A percentile compares a stretch with the other conserved stretches of the same genome.
These are phyloP conservation scores for Bruchidius siliquastri DNA, from an alignment of 2,888 invertebrate genomes.

Conservation along the genomic window DNA sequence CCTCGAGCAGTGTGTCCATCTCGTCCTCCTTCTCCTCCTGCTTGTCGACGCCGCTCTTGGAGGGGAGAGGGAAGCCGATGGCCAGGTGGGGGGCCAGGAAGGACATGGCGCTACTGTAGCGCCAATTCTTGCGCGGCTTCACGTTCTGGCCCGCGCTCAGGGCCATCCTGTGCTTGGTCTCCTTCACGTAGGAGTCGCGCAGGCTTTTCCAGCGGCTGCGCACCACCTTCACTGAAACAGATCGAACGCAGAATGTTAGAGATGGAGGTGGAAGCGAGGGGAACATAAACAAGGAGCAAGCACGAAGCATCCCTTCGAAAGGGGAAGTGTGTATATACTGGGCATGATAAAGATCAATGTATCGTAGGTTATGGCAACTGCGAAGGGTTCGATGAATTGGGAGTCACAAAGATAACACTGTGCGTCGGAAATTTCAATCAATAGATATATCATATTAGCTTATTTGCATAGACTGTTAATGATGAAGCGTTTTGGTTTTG, in stretches of 20 bases:
- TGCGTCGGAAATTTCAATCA: too few relatives aligned
- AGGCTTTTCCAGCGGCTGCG: constrained; percentile 24
- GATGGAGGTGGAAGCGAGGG: background rate
- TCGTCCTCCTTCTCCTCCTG: constrained; percentile 8
- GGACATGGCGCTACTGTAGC: constrained; percentile 20
- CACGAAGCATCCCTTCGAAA: background rate
- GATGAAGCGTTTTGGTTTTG: too few relatives aligned
- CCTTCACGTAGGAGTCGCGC: constrained; percentile 23
- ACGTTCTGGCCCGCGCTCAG: constrained; percentile 14
- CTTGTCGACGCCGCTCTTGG: constrained; percentile 7
- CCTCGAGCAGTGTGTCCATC: background rate
- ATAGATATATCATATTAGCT: too few relatives aligned
- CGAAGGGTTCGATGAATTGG: background rate
- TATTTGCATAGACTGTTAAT: too few relatives aligned
- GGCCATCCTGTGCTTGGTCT: constrained; percentile 18
- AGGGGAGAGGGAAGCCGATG: constrained; percentile 15
- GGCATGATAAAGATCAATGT: background rate
- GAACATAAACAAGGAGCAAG: background rate
- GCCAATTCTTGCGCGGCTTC: constrained; percentile 18
- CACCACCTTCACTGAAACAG: constrained; percentile 20
- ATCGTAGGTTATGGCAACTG: background rate
- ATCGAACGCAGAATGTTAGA: background rate
- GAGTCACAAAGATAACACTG: background rate
- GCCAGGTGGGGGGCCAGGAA: constrained; percentile 20
- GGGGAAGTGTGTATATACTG: background rate